phyloP scores from a whole-genome alignment of 2,797 vertebrate genomes.

The Pseudochaenichthys georgianus region DNA sequence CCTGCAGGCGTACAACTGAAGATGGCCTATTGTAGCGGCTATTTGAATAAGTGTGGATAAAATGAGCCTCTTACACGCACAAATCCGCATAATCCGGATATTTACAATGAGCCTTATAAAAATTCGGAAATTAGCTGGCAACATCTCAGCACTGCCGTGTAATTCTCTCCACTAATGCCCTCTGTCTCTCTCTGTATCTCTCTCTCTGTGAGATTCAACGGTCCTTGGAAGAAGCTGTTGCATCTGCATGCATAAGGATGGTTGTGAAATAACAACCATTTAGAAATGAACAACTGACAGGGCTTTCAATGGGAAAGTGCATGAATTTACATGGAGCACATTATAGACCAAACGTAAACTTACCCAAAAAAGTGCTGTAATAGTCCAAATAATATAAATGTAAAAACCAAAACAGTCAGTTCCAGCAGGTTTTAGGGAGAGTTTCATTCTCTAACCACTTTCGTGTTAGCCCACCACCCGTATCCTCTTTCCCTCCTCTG shows the following conservation, averaged over 20 bases:
- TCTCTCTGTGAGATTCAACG: slow-evolving; percentile 50
- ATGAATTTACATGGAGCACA: background rate
- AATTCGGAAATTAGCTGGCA: slow-evolving; percentile 76
- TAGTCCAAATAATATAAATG: slow-evolving; percentile 33
- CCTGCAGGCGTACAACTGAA: slow-evolving; percentile 53
- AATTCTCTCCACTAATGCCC: slow-evolving; percentile 67
- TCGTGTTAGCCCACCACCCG: slow-evolving; percentile 40
- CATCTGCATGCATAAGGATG: slow-evolving; percentile 65
- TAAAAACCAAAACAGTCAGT: slow-evolving; percentile 52
- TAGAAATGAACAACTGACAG: slow-evolving; percentile 43
- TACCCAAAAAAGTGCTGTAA: slow-evolving; percentile 65
- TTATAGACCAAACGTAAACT: slow-evolving; percentile 51
- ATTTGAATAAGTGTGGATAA: slow-evolving; percentile 81
- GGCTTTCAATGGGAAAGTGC: background rate
- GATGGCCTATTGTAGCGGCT: slow-evolving; percentile 72
- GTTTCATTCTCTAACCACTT: slow-evolving; percentile 66
- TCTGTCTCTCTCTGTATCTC: slow-evolving; percentile 16
- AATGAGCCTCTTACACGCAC: slow-evolving; percentile 82
- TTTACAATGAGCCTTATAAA: slow-evolving; percentile 77
- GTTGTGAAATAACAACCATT: slow-evolving; percentile 27
- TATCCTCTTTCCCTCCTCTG: slow-evolving; percentile 41
- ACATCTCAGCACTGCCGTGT: slow-evolving; percentile 71
- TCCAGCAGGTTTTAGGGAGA: slow-evolving; percentile 58
- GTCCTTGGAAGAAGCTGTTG: slow-evolving; percentile 83
- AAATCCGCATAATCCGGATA: slow-evolving; percentile 83